Base-by-base conservation (phyloP, 2,797 vertebrate genomes). In the Acrossocheilus fasciatus region DNA sequence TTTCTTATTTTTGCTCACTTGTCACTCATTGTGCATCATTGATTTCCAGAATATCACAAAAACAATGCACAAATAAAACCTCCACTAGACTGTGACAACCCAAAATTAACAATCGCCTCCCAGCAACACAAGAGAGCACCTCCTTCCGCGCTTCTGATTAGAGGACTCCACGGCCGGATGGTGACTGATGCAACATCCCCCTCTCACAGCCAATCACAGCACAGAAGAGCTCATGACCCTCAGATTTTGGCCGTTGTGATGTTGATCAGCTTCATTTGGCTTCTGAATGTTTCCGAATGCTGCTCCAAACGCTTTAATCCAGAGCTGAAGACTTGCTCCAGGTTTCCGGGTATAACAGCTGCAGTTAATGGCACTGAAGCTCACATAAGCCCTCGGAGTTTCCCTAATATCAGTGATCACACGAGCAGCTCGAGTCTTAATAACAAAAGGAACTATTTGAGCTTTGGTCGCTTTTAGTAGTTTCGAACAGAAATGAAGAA, bases 391-490 rank as follows among this genome's bases (percentile, higher is more conserved):
- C 75, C 54, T 68, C 39, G 76, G 86, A 87, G 91, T 92, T 92
- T 89, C 84, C 86, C 83, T 89, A 87, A 89, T 88, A 87, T 90
- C 85, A 23, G 89, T 91, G 75, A 77, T 75, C 41, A 74, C 59
- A 15, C 30, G 45, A 89, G 50, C 26, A 54, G 75, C 70, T 72
- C 39, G 7, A 30, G 50, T 47, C 4, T 1, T 69, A 50, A 57
- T 20, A 30, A 26, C 41, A 68, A 5, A 84, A 64, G 12, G 41
- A 50, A 83, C 10, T 20, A n/a, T 50, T 83, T 54, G 43, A 6
- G 36, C 68, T 70, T 41, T n/a, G 39, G 69, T 43, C 0, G 20
- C 20, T 41, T 23, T n/a, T 12, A 68, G 34, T 10, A 36, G 34
- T 18, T 34, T 66, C 6, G 1, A 72, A n/a, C 20, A 12, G 4